Evolutionary conservation across 2,113 vertebrate species (phyloP), one percentile per base, ranked within the genome.

Genomic region (Oncorhynchus tshawytscha): DNA sequence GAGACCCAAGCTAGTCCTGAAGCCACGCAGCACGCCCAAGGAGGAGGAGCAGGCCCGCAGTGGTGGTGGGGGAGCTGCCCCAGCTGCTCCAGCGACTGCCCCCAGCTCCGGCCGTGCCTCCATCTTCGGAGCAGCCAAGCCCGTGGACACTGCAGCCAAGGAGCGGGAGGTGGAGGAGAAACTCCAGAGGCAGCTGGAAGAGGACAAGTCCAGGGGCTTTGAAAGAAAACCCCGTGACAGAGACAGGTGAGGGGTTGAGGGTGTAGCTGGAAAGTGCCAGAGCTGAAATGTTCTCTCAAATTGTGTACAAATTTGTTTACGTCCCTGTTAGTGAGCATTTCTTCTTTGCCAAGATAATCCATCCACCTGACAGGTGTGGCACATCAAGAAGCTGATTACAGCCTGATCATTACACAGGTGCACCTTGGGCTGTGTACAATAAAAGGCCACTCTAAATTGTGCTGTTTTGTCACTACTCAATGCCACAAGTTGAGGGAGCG

Each of bases 81-180:
- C 86, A 1, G 90, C 82, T 3, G 66, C 87, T 3, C 81, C 87
- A 2, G 90, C 81, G 18, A 88, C 94, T 18, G 86, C 94, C 0
- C 88, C 93, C 0, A 89, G 91, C 65, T 94, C 96, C 24, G 91
- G 94, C 83, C 93, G 96, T 12, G 87, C 96, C 0, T 94, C 95
- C 77, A 97, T 99, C 90, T 99, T 98, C 0, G 97, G 97, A 1
- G 95, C 85, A 3, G 97, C 97, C 73, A 97, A 96, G 79, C 97
- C 96, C 0, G 97, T 99, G 74, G 97, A 99, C 83, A 99, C 97
- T 0, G 96, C 97, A 0, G 94, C 97, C 70, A 92, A 95, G 84
- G 97, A 98, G 88, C 92, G 97, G 7, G 97, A 98, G 85, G 96
- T 99, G 7, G 97, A 99, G 74, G 97, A 99, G 80, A 88, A 96